Percentiles rank a stretch among this genome's conserved stretches.
phyloP scores from a whole-genome alignment of 2,888 invertebrate species.

The Platycnemis pennipes region DNA sequence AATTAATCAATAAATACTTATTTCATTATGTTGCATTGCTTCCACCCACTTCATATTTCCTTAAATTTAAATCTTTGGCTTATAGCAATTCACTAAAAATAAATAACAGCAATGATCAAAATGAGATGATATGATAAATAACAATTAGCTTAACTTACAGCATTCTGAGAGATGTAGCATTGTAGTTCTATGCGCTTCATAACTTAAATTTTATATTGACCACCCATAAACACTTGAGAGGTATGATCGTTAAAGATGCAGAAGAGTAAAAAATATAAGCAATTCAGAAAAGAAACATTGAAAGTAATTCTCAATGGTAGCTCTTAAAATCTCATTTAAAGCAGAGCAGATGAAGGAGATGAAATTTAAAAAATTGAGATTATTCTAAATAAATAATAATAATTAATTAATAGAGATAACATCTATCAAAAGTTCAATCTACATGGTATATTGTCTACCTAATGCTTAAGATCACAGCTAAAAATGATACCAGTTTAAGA shows the following conservation, averaged over 20 bases:
- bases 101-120: background rate
- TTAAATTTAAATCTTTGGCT: background rate
- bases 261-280: background rate
- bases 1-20: too few species aligned
- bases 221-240: background rate
- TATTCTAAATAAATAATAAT: background rate
- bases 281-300: background rate
- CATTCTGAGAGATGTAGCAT: background rate
- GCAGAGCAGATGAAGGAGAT: background rate
- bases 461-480: slow-evolving; percentile 51
- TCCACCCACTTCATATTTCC: background rate
- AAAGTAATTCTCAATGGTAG: background rate
- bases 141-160: background rate
- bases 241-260: background rate
- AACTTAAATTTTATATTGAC: background rate
- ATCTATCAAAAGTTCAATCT: slow-evolving; percentile 20
- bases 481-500: slow-evolving; percentile 40
- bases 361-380: background rate
- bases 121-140: background rate
- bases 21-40: background rate
- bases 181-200: background rate
- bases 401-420: background rate
- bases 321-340: background rate
- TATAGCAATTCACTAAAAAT: background rate
- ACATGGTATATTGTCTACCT: background rate